A percentile compares a stretch with the other conserved stretches of the same genome.
phyloP scores from a whole-genome alignment of 1,140 invertebrate genomes.

The Drosophila triauraria region DNA sequence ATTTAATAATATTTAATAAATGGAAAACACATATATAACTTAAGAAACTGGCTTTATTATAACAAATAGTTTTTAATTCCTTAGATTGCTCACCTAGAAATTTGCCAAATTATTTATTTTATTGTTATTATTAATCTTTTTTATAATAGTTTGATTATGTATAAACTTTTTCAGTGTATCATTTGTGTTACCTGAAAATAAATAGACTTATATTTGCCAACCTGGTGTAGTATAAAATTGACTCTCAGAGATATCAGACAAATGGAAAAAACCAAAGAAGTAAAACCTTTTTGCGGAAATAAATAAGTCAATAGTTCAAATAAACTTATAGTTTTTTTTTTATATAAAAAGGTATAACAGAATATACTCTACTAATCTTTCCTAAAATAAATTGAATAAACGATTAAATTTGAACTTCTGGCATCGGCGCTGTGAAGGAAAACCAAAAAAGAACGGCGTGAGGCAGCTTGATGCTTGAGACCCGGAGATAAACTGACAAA shows the following conservation, averaged over 20 bases:
- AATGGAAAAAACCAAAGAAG: neutral
- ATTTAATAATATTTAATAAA: too few species aligned
- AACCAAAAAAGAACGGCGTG: neutral
- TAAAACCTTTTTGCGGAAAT: too few species aligned
- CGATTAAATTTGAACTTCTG: neutral
- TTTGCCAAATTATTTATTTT: too few species aligned
- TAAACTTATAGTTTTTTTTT: too few species aligned
- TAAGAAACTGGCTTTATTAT: too few species aligned
- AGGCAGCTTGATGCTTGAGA: neutral
- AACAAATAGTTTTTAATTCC: too few species aligned
- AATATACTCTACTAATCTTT: neutral
- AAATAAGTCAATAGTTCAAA: too few species aligned
- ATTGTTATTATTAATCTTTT: too few species aligned
- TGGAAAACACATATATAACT: too few species aligned
- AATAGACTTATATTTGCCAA: neutral
- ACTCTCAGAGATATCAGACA: neutral
- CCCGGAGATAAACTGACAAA: constrained; percentile 12
- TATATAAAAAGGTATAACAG: too few species aligned
- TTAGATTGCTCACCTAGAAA: neutral
- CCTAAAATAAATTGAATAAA: neutral
- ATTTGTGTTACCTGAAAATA: neutral
- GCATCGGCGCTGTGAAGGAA: neutral
- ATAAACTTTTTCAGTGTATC: neutral
- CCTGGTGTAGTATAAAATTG: neutral
- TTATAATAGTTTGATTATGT: neutral